Base-by-base conservation (phyloP, 2,113 vertebrate species). In the Salvelinus namaycush region DNA sequence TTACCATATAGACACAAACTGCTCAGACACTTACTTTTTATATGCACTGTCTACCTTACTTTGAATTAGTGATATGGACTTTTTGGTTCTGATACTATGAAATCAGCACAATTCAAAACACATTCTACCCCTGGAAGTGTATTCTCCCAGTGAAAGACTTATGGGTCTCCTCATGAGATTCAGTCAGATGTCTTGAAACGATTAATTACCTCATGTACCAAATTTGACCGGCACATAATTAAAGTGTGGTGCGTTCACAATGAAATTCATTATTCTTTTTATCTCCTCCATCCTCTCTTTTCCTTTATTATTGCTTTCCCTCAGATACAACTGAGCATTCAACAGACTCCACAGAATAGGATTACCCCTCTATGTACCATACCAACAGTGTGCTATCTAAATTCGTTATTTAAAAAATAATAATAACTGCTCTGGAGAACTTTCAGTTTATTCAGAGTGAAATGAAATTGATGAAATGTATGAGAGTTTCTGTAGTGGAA, bases 141-240 rank as follows among this genome's bases (percentile, higher is more conserved):
- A 29, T 67, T 54, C 18, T 73, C 1, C 49, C 48, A 16, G 44
- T 39, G n/a, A 49, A 24, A 76, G 27, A 65, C 7, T 16, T 3
- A 31, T 31, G 75, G 70, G 64, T 79, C 65, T 44, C 49, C 31
- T 69, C 24, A 67, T 67, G 24, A 54, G 0, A 20, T 60, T 70
- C 31, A 48, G 31, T 18, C 31, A 31, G 2, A 57, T 57, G 66
- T 74, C 75, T 74, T 74, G 20, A 77, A 83, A 77, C 34, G 77
- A 74, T 80, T 88, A 70, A 79, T 84, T 79, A 80, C 76, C 73
- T 86, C 29, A 49, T 67, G 16, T 51, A 65, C 69, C 51, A 44
- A 44, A 44, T 44, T 44, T 44, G 44, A 80, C 66, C 44, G 31
- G 70, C 80, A 77, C 78, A 77, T 83, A 81, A 91, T 88, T 86